Percentiles rank a stretch among this genome's conserved stretches.
phyloP scores from a whole-genome alignment of 2,888 invertebrate species.

The Cephus runcator region DNA sequence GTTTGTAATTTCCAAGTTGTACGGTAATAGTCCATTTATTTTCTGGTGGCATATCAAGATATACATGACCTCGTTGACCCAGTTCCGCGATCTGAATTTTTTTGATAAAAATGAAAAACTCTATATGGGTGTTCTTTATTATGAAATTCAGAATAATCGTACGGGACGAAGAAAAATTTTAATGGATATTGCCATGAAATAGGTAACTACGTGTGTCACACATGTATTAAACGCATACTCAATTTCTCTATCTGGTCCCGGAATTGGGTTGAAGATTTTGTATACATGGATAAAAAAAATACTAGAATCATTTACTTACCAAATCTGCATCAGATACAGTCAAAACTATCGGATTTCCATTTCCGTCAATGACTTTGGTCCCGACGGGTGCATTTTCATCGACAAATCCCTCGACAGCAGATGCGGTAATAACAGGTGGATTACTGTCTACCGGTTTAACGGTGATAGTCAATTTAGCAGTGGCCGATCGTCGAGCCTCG shows the following conservation, averaged over 20 bases:
- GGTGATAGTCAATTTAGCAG: slow-evolving; percentile 82
- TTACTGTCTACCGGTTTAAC: slow-evolving; percentile 89
- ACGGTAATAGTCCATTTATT: background rate
- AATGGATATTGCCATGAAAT: background rate
- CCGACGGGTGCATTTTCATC: slow-evolving; percentile 88
- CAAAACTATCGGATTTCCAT: slow-evolving; percentile 76
- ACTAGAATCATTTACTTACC: slow-evolving; percentile 68
- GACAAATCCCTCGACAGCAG: slow-evolving; percentile 80
- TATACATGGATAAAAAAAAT: no score
- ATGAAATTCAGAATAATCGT: background rate
- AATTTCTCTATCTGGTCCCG: background rate
- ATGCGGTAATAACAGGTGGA: slow-evolving; percentile 81
- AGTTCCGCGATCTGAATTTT: background rate
- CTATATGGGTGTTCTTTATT: background rate
- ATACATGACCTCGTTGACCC: background rate
- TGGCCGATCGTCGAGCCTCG: slow-evolving; percentile 81
- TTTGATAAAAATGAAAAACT: background rate
- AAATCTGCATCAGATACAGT: slow-evolving; percentile 87
- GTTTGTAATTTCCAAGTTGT: background rate
- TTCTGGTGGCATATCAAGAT: background rate
- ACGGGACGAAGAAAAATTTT: background rate
- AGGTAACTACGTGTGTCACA: no score
- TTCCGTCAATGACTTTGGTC: slow-evolving; percentile 78
- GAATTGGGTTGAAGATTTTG: no score
- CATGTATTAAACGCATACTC: background rate